Percentiles rank a stretch among this genome's conserved stretches.
These are phyloP conservation scores for Rhinatrema bivittatum DNA, from an alignment of 2,797 vertebrate genomes.

Conservation along the genomic window DNA sequence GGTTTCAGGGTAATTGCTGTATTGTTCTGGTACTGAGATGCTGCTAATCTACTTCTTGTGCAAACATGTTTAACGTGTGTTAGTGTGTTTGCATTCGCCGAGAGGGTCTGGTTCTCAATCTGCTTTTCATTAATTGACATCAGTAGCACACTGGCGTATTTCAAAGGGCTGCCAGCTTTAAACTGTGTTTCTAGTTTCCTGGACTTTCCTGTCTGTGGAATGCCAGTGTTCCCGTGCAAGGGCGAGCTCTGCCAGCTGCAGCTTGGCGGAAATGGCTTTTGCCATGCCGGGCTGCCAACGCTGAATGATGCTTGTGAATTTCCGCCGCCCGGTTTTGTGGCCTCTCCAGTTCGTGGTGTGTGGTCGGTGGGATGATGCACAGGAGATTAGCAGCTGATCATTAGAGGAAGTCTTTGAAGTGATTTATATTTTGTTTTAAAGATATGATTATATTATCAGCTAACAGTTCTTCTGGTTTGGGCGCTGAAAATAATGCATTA, in stretches of 20 bases:
- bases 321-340: slow-evolving; percentile 39
- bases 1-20: slow-evolving; percentile 58
- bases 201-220: slow-evolving; percentile 71
- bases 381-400: slow-evolving; percentile 1
- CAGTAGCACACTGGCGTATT: slow-evolving; percentile 72
- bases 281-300: slow-evolving; percentile 41
- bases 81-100: slow-evolving; percentile 64
- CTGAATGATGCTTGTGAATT: slow-evolving; percentile 45
- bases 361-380: slow-evolving; percentile 5
- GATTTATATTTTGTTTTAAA: neutral
- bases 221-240: slow-evolving; percentile 70
- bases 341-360: slow-evolving; percentile 42
- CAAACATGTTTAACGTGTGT: slow-evolving; percentile 75
- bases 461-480: too few species aligned
- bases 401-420: slow-evolving; percentile 1
- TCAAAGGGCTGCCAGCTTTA: slow-evolving; percentile 68
- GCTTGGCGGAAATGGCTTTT: slow-evolving; percentile 58
- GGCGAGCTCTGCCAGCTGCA: slow-evolving; percentile 56
- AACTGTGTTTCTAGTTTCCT: slow-evolving; percentile 72
- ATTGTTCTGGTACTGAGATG: slow-evolving; percentile 63
- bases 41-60: slow-evolving; percentile 65
- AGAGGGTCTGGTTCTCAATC: slow-evolving; percentile 58
- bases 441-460: slow-evolving; percentile 14
- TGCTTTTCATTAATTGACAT: slow-evolving; percentile 75
- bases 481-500: too few species aligned